A percentile compares a stretch with the other conserved stretches of the same genome.
Conservation (phyloP, 92 coral and sea anemone genomes). For the Phenganax marumi region DNA sequence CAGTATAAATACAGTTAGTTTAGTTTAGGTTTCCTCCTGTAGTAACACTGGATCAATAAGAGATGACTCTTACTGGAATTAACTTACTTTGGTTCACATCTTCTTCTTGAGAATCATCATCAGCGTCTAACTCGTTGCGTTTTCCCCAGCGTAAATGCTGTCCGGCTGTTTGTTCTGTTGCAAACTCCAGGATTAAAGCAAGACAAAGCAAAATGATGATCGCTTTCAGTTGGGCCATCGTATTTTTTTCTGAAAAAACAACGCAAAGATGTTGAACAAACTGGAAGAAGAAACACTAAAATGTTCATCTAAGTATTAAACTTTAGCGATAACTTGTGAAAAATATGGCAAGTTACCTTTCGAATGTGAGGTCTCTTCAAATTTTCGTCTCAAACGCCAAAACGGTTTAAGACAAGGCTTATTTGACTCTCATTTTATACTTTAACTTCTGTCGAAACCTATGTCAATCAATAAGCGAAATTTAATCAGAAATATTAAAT, state of each 20-base stretch:
- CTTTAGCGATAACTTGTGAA: too few species aligned
- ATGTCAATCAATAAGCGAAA: too few species aligned
- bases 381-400: not conserved
- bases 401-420: not conserved
- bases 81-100: not conserved
- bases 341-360: too few species aligned
- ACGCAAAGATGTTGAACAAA: not conserved
- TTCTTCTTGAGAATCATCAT: not conserved
- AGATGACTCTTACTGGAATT: too few species aligned
- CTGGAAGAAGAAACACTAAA: too few species aligned
- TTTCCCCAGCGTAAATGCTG: constrained; percentile 38
- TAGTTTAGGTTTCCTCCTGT: too few species aligned
- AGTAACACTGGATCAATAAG: too few species aligned
- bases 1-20: too few species aligned
- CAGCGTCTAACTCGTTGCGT: not conserved
- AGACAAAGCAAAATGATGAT: not conserved
- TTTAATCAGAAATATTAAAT: not conserved
- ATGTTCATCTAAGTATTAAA: too few species aligned
- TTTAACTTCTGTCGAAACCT: not conserved
- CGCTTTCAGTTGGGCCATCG: not conserved
- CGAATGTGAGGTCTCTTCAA: not conserved
- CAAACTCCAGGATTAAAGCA: constrained; percentile 1
- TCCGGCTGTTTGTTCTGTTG: not conserved
- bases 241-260: not conserved
- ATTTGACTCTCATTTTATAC: constrained; percentile 4